A percentile compares a stretch with the other conserved stretches of the same genome.
Evolutionary conservation across 2,113 vertebrate species (phyloP).

Genomic region (Chrysochloris asiatica): DNA sequence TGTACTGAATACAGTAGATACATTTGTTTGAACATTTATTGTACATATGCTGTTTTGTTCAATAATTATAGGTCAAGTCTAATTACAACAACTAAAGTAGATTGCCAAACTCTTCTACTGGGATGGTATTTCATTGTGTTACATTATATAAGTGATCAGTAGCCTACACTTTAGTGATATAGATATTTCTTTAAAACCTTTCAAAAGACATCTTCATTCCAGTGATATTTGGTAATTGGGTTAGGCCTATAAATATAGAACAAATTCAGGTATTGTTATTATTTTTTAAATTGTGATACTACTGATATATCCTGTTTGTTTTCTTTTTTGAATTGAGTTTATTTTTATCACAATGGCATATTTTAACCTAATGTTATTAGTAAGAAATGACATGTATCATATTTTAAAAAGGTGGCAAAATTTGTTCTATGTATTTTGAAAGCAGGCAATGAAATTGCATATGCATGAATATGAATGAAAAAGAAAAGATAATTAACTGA

Average conservation of each 20-base stretch:
- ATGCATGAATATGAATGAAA: conserved; percentile 10
- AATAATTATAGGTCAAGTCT: conserved; percentile 76
- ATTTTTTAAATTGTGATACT: conserved; percentile 60
- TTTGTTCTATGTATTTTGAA: conserved; percentile 53
- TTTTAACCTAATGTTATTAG: conserved; percentile 63
- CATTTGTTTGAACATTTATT: conserved; percentile 66
- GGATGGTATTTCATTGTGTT: conserved; percentile 41
- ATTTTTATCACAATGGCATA: conserved; percentile 57
- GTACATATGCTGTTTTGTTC: conserved; percentile 72
- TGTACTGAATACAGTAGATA: conserved; percentile 53
- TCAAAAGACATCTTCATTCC: conserved; percentile 32
- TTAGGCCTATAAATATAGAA: conserved; percentile 74
- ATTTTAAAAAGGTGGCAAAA: conserved; percentile 1
- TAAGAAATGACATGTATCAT: conserved; percentile 11
- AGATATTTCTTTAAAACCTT: conserved; percentile 32
- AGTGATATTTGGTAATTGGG: conserved; percentile 66
- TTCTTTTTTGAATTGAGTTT: conserved; percentile 53
- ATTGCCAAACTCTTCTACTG: conserved; percentile 46
- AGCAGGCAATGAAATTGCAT: conserved; percentile 2
- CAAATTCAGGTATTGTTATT: conserved; percentile 68
- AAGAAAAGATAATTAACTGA: conserved; percentile 32
- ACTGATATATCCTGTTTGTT: conserved; percentile 62
- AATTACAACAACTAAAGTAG: conserved; percentile 63
- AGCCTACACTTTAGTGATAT: conserved; percentile 44
- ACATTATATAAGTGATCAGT: conserved; percentile 10